Percentiles rank a stretch among this genome's conserved stretches.
These are phyloP conservation scores for Anguilla pacifica DNA, from an alignment of 2,797 vertebrate genomes.

Conservation along the genomic window DNA sequence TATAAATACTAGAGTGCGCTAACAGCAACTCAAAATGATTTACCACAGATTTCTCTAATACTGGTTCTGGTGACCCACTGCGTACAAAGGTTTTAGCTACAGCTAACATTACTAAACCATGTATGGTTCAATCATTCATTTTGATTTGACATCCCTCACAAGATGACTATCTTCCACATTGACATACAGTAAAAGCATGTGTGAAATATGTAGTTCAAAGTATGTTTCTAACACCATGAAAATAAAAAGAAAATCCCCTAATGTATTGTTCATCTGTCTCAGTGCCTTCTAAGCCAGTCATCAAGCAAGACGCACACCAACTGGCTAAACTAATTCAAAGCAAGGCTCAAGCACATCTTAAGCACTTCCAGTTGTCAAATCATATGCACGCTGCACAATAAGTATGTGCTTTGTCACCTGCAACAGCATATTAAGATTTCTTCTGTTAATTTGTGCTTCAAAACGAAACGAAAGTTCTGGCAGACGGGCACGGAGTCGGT, in stretches of 20 bases:
- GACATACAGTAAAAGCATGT: background rate
- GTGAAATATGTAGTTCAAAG: background rate
- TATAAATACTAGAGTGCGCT: slow-evolving; percentile 37
- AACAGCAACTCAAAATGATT: slow-evolving; percentile 22
- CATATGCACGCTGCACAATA: background rate
- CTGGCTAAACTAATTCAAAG: background rate
- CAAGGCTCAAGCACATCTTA: background rate
- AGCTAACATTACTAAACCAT: background rate
- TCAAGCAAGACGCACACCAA: background rate
- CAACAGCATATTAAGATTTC: background rate
- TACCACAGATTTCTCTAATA: background rate
- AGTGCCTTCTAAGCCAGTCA: background rate
- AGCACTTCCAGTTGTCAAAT: background rate
- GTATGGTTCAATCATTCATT: background rate
- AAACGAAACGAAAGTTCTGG: background rate
- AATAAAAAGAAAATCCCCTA: background rate
- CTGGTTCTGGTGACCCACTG: background rate
- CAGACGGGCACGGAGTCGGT: background rate
- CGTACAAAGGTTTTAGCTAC: background rate
- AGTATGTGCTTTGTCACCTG: background rate
- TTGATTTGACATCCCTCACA: background rate
- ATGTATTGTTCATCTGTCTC: background rate
- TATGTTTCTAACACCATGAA: background rate
- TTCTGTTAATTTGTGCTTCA: background rate
- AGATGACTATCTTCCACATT: background rate